phyloP scores from a whole-genome alignment of 2,888 invertebrate species.

The Acleris literana region DNA sequence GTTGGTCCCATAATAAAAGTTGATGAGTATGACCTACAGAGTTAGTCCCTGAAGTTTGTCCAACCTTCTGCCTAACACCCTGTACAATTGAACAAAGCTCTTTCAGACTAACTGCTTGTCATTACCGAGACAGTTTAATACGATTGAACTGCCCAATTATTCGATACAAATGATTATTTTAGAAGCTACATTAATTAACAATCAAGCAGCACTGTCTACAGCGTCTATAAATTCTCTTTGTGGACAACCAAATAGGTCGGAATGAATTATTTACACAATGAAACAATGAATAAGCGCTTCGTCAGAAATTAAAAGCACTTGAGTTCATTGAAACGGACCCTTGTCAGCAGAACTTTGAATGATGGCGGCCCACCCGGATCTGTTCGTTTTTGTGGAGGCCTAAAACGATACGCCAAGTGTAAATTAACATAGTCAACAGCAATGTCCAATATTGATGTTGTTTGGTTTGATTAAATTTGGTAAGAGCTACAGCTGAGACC shows the following conservation, averaged over 20 bases:
- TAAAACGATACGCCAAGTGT: slow-evolving; percentile 46
- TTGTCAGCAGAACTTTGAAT: slow-evolving; percentile 55
- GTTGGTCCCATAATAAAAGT: too few species aligned
- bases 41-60: too few species aligned
- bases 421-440: slow-evolving; percentile 48
- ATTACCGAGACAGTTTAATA: slow-evolving; percentile 19
- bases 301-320: slow-evolving; percentile 57
- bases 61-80: too few species aligned
- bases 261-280: slow-evolving; percentile 44
- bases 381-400: slow-evolving; percentile 53
- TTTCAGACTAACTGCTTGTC: slow-evolving; percentile 16
- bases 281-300: slow-evolving; percentile 48
- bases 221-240: slow-evolving; percentile 41
- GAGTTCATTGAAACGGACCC: slow-evolving; percentile 55
- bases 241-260: slow-evolving; percentile 33
- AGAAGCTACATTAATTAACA: slow-evolving; percentile 34
- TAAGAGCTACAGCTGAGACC: slow-evolving; percentile 12
- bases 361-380: slow-evolving; percentile 50
- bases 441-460: slow-evolving; percentile 37
- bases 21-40: too few species aligned
- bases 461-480: slow-evolving; percentile 30
- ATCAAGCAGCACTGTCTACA: slow-evolving; percentile 30
- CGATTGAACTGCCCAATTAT: slow-evolving; percentile 27
- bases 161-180: slow-evolving; percentile 21
- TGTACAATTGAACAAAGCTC: slow-evolving; percentile 6